Base-by-base conservation (phyloP, 2,797 vertebrate genomes). In the Sebastes nivosus region DNA sequence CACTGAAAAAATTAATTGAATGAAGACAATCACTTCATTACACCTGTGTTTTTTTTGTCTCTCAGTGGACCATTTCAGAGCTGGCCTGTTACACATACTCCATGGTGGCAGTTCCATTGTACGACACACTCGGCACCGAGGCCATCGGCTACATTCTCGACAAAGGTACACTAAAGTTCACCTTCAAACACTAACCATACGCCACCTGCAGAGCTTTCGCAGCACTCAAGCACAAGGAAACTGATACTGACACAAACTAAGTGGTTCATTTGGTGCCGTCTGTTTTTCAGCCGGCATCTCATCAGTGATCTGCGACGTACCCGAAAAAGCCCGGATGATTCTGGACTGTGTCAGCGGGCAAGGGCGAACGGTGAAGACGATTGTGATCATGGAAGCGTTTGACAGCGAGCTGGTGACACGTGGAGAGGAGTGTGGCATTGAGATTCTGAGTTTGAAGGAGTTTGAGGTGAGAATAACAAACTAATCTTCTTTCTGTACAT, bases 21-120 rank as follows among this genome's bases (percentile, higher is more conserved):
- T 50, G 46, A 50, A 50, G 18, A 8, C 16, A 50, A 20, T 50
- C 0, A 50, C 46, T 8, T 50, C 46, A 50, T 50, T 20, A 20
- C 46, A 9, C 46, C 46, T 54, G 36, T n/a, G 36, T 27, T 30
- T 8, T 72, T 79, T 76, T 54, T 76, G 1, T 65, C 80, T 88
- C 83, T 65, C 89, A 99, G 99, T 99, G 98, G 98, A 97, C 97
- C 68, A 97, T 99, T 82, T 92, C 97, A 68, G 99, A 99, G 89
- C 93, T 98, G 87, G 97, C 93, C n/a, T 99, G 99, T 85, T 98
- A 99, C 83, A 91, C 98, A 0, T 99, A 96, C 88, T 99, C 98
- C 14, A 90, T 99, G 94, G 98, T 98, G 89, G 82, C 94, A 0
- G 96, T 99, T 24, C 99, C 99, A 0, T 94, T 99, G 61, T 99